These are phyloP conservation scores for Campylomormyrus numenius DNA, from an alignment of 2,113 vertebrate species.

Conservation along the genomic window DNA sequence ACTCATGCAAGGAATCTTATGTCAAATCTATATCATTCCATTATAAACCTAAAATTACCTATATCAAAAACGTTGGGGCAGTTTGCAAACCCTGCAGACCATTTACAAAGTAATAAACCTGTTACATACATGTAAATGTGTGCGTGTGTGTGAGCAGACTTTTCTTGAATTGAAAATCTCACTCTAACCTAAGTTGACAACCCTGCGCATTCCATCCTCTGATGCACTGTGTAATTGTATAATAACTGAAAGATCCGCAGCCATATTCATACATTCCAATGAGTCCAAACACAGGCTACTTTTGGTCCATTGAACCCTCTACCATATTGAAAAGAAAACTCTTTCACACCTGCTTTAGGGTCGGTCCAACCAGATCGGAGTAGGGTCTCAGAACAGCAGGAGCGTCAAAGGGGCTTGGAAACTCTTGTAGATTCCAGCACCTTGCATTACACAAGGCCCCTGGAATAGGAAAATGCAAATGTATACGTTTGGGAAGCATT, in stretches of 20 bases:
- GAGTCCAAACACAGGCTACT: neutral
- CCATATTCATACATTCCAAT: neutral
- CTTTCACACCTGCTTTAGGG: slow-evolving; percentile 57
- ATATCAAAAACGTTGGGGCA: neutral
- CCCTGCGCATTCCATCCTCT: neutral
- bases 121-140: neutral
- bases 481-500: neutral
- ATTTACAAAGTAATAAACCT: neutral
- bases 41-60: neutral
- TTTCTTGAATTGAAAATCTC: neutral
- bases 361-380: slow-evolving; percentile 71
- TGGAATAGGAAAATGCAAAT: neutral
- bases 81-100: neutral
- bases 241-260: neutral
- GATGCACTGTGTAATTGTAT: neutral
- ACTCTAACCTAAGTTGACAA: neutral
- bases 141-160: neutral
- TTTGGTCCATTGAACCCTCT: slow-evolving; percentile 26
- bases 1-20: neutral
- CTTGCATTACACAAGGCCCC: neutral
- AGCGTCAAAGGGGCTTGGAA: slow-evolving; percentile 22
- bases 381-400: slow-evolving; percentile 62
- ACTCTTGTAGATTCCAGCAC: neutral
- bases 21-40: neutral
- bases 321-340: slow-evolving; percentile 68